These are phyloP conservation scores for Petrocephalus sullivani DNA, from an alignment of 2,797 vertebrate genomes.

Conservation along the genomic window DNA sequence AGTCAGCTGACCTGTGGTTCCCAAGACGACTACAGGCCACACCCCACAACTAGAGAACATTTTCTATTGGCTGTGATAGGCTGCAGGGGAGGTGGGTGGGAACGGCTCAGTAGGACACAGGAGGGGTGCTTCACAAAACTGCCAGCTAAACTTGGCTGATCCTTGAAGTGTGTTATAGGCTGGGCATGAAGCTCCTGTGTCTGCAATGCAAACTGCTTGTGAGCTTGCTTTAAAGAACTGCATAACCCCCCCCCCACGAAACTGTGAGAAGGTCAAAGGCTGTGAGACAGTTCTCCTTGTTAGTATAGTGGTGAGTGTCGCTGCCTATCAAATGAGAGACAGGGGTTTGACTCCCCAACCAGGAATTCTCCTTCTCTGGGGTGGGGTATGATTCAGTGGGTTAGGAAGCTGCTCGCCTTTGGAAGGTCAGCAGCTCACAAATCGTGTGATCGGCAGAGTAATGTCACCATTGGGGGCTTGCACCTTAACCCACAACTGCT, in stretches of 20 bases:
- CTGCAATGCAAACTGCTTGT: neutral
- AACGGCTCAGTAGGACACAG: neutral
- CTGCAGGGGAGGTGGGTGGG: neutral
- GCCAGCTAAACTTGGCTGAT: neutral
- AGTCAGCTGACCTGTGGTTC: slow-evolving; percentile 2
- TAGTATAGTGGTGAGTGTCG: neutral
- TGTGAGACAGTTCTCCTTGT: neutral
- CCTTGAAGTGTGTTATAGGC: neutral
- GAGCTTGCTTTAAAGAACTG: neutral
- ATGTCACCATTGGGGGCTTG: neutral
- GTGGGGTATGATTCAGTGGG: neutral
- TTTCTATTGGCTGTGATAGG: neutral
- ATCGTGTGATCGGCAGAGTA: neutral
- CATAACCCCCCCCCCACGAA: neutral
- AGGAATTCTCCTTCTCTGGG: neutral
- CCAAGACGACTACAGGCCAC: neutral
- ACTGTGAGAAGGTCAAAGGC: neutral
- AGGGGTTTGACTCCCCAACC: neutral
- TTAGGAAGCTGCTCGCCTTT: neutral
- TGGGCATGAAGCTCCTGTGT: neutral
- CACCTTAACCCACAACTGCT: neutral
- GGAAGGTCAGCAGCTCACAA: neutral
- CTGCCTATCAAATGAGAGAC: neutral
- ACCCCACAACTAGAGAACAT: neutral
- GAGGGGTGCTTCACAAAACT: neutral